A percentile compares a stretch with the other conserved stretches of the same genome.
Conservation (phyloP, 92 coral and sea anemone genomes). For the Ricordea florida region DNA sequence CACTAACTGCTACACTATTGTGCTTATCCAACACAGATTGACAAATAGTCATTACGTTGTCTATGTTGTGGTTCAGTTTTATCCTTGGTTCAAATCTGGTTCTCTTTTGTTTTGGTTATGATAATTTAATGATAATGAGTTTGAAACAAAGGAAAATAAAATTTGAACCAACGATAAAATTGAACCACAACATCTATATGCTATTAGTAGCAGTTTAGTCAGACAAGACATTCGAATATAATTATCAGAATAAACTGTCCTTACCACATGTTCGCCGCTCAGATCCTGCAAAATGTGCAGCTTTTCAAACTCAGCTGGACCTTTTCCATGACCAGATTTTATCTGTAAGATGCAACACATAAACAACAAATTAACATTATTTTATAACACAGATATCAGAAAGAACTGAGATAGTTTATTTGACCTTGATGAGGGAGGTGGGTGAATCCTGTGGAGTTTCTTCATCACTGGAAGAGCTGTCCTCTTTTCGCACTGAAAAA, state of each 20-base stretch:
- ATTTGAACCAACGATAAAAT: no score
- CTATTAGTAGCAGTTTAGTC: no score
- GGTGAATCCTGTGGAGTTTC: constrained; percentile 78
- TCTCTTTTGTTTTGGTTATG: no score
- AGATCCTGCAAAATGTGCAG: constrained; percentile 91
- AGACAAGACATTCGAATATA: no score
- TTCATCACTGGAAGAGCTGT: constrained; percentile 95
- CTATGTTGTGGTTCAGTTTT: no score
- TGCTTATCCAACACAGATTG: no score
- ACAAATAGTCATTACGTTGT: no score
- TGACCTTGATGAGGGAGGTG: constrained; percentile 86
- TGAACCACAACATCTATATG: no score
- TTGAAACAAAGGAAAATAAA: no score
- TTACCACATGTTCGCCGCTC: constrained; percentile 97
- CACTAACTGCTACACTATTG: no score
- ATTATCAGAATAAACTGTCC: neutral
- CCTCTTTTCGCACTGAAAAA: constrained; percentile 73
- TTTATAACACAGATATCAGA: neutral
- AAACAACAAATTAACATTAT: neutral
- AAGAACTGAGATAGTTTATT: neutral
- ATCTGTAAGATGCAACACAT: constrained; percentile 48
- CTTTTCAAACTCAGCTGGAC: constrained; percentile 93
- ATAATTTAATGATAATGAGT: no score
- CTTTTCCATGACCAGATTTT: constrained; percentile 98
- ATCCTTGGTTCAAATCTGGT: no score